Evolutionary conservation across 2,113 vertebrate genomes (phyloP).

Genomic region (Chamaea fasciata): DNA sequence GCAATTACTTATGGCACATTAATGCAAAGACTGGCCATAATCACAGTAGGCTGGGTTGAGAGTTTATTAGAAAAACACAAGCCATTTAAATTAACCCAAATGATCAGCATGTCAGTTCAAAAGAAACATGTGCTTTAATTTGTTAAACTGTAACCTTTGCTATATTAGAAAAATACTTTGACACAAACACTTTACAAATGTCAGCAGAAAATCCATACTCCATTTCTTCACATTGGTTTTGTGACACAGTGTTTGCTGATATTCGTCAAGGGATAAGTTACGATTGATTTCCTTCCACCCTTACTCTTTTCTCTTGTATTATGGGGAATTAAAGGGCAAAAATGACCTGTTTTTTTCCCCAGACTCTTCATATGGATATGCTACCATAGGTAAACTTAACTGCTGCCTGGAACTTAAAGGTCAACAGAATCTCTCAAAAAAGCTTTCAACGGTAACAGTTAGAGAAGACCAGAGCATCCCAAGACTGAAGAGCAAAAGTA

Average conservation of each 20-base stretch:
- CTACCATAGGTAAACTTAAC: constrained; percentile 38
- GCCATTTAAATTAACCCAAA: constrained; percentile 69
- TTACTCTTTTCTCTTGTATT: constrained; percentile 66
- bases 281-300: constrained; percentile 75
- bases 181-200: constrained; percentile 81
- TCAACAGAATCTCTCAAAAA: constrained; percentile 32
- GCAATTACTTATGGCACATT: constrained; percentile 26
- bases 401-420: constrained; percentile 44
- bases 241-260: constrained; percentile 77
- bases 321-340: constrained; percentile 68
- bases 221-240: constrained; percentile 80
- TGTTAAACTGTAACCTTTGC: constrained; percentile 77
- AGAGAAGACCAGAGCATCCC: background rate
- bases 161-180: constrained; percentile 78
- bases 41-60: constrained; percentile 25
- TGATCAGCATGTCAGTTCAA: constrained; percentile 60
- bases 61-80: constrained; percentile 58
- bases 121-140: constrained; percentile 76
- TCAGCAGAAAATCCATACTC: constrained; percentile 83
- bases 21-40: constrained; percentile 23
- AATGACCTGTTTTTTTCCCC: constrained; percentile 24
- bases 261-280: constrained; percentile 75
- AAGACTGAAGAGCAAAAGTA: background rate
- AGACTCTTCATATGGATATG: constrained; percentile 51
- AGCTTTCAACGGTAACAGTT: background rate